Evolutionary conservation across 2,888 invertebrate genomes (phyloP), one percentile per base, ranked within the genome.

Genomic region (Sepioteuthis lessoniana): DNA sequence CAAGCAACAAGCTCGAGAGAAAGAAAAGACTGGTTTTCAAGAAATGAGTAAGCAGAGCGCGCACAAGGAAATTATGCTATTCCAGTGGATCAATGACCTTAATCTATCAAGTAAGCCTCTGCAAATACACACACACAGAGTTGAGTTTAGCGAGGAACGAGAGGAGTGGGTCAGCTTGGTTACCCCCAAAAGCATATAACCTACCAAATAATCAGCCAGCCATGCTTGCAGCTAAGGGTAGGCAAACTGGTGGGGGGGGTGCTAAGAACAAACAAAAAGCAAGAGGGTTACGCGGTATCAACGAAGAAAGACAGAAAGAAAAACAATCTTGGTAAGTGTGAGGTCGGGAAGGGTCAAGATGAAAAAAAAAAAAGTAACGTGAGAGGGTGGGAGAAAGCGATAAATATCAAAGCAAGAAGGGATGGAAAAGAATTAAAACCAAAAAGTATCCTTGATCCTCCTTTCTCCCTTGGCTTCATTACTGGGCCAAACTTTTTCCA

Each of bases 1-100:
- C n/a, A 76, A n/a, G 76, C n/a, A 76, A 76, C 76, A 76, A 76
- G 76, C n/a, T 35, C n/a, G n/a, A 76, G 76, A 76, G 76, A 76
- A 76, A 76, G 76, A 76, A 76, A 76, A n/a, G 76, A n/a, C 76
- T 76, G 76, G 76, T 55, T 55, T 55, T 55, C 25, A 55, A 55
- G 55, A 55, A 55, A 55, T 55, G 25, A 13, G 76, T n/a, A n/a
- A 76, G n/a, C 16, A n/a, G n/a, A n/a, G n/a, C 25, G 76, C n/a
- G 16, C 76, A 76, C 76, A 76, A n/a, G 76, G n/a, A 76, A 76
- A 76, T n/a, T 76, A n/a, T n/a, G 10, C 76, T 76, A 76, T 76
- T 76, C 76, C n/a, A 76, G 76, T 19, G n/a, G 76, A 76, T 76
- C 76, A 76, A 76, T 76, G 76, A 76, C 76, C 76, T 76, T 76